Conservation (phyloP, 2,888 invertebrate species). For the Harmothoe impar region DNA sequence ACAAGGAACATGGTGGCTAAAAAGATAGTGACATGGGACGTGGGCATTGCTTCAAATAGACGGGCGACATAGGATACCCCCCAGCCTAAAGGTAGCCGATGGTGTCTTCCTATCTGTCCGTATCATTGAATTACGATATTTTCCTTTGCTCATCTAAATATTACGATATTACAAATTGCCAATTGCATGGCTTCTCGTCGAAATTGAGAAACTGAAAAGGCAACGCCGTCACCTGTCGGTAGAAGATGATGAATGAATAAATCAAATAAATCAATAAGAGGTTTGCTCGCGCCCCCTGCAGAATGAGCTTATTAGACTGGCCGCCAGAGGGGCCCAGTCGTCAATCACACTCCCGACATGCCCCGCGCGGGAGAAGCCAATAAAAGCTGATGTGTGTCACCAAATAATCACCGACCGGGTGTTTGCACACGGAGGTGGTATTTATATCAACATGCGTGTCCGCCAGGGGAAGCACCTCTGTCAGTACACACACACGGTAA, state of each 20-base stretch:
- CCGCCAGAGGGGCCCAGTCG: background rate
- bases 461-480: background rate
- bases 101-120: too few species aligned
- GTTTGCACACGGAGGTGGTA: background rate
- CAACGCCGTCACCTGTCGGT: background rate
- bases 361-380: slow-evolving; percentile 13
- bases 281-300: background rate
- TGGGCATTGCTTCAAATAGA: too few species aligned
- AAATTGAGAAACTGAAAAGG: background rate
- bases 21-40: too few species aligned
- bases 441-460: background rate
- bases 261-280: slow-evolving; percentile 4
- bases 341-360: background rate
- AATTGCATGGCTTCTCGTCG: background rate
- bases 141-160: background rate
- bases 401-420: slow-evolving; percentile 19
- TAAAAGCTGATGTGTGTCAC: slow-evolving; percentile 10
- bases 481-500: slow-evolving; percentile 11
- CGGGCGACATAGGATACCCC: too few species aligned
- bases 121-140: too few species aligned
- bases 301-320: slow-evolving; percentile 24
- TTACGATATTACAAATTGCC: background rate
- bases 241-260: slow-evolving; percentile 9
- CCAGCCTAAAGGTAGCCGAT: too few species aligned
- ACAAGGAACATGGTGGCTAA: too few species aligned